A percentile compares a stretch with the other conserved stretches of the same genome.
These are phyloP conservation scores for Myripristis murdjan DNA, from an alignment of 2,797 vertebrate species.

Conservation along the genomic window DNA sequence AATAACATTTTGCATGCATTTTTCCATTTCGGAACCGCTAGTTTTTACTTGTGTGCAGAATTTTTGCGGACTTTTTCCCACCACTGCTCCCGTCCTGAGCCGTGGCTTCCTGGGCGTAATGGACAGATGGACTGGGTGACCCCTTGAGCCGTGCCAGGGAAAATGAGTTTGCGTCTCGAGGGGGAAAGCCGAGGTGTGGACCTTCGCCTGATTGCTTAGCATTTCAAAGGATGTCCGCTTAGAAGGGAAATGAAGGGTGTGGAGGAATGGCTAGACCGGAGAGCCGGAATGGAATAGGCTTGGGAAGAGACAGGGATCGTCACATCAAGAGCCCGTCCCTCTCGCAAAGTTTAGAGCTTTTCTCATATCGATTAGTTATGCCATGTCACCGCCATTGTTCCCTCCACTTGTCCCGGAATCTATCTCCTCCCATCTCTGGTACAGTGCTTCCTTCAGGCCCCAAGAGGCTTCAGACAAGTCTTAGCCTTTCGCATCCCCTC, in stretches of 20 bases:
- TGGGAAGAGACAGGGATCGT: conserved; percentile 18
- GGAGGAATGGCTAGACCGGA: conserved; percentile 41
- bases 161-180: conserved; percentile 50
- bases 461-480: conserved; percentile 57
- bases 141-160: conserved; percentile 31
- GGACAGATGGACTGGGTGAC: background rate
- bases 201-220: conserved; percentile 68
- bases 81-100: conserved; percentile 37
- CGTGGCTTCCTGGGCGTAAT: conserved; percentile 12
- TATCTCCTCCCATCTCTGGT: conserved; percentile 50
- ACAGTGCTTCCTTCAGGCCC: conserved; percentile 58
- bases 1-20: no score
- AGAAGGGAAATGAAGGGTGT: conserved; percentile 72
- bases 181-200: conserved; percentile 64
- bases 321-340: conserved; percentile 52
- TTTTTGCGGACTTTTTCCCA: no score
- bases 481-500: conserved; percentile 62
- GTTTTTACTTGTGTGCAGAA: no score
- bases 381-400: conserved; percentile 77
- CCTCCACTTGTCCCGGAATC: conserved; percentile 67
- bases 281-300: conserved; percentile 33
- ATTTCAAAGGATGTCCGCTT: conserved; percentile 75
- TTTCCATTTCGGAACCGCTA: no score
- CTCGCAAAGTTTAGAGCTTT: conserved; percentile 44
- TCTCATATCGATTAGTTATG: conserved; percentile 78